These are phyloP conservation scores for Hypomecis punctinalis DNA, from an alignment of 2,888 invertebrate genomes.

Conservation along the genomic window DNA sequence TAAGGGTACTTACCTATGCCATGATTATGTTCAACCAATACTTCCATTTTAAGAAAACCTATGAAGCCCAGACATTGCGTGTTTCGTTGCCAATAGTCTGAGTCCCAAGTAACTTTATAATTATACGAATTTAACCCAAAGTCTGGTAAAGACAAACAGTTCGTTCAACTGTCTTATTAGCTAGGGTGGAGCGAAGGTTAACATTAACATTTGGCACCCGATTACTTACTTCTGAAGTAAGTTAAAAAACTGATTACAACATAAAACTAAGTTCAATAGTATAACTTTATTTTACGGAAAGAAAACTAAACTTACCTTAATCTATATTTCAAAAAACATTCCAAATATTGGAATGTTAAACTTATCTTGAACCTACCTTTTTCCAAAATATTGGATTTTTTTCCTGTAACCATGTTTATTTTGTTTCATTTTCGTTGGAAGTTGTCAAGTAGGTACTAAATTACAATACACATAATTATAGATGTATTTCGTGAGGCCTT, in stretches of 20 bases:
- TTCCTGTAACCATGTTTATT: no score
- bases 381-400: no score
- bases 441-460: no score
- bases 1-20: no score
- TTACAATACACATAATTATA: no score
- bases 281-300: neutral
- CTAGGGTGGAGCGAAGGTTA: slow-evolving; percentile 22
- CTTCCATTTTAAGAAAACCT: slow-evolving; percentile 41
- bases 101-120: slow-evolving; percentile 58
- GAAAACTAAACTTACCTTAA: no score
- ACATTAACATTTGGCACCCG: neutral
- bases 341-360: no score
- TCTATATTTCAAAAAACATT: no score
- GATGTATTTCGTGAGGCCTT: no score
- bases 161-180: slow-evolving; percentile 41
- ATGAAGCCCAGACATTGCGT: slow-evolving; percentile 64
- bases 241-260: neutral
- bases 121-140: slow-evolving; percentile 55
- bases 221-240: neutral
- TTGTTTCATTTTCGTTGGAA: no score
- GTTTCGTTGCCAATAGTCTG: slow-evolving; percentile 61
- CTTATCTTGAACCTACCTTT: no score
- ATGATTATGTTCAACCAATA: no score
- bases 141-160: slow-evolving; percentile 41
- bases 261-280: neutral